Evolutionary conservation across 2,797 vertebrate genomes (phyloP).

Genomic region (Astyanax mexicanus): DNA sequence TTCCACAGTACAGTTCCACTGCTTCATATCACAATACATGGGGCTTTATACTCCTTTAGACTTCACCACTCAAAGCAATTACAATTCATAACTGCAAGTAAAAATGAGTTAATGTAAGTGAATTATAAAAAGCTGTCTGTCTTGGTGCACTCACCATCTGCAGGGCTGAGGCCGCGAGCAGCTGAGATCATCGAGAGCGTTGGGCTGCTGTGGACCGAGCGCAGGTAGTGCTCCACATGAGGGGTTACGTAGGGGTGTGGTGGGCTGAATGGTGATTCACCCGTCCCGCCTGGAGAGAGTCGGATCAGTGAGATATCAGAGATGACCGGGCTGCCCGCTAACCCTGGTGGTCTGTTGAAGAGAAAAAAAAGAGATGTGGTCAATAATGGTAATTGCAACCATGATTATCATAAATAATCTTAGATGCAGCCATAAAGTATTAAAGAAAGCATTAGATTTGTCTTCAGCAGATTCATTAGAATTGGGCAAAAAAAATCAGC

Average conservation of each 20-base stretch:
- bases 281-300: slow-evolving; percentile 82
- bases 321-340: slow-evolving; percentile 87
- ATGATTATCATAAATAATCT: background rate
- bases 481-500: too few relatives aligned
- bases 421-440: too few relatives aligned
- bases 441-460: too few relatives aligned
- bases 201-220: slow-evolving; percentile 92
- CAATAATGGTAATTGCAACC: background rate
- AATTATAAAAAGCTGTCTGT: too few relatives aligned
- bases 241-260: slow-evolving; percentile 90
- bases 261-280: slow-evolving; percentile 88
- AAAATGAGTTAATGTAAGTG: too few relatives aligned
- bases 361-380: slow-evolving; percentile 43
- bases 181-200: slow-evolving; percentile 96
- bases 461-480: too few relatives aligned
- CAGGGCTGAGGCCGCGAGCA: slow-evolving; percentile 92
- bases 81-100: too few relatives aligned
- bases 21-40: too few relatives aligned
- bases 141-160: slow-evolving; percentile 93
- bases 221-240: slow-evolving; percentile 98
- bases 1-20: too few relatives aligned
- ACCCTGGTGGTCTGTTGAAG: slow-evolving; percentile 79
- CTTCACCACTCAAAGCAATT: too few relatives aligned
- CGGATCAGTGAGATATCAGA: slow-evolving; percentile 93
- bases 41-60: too few relatives aligned